These are phyloP conservation scores for Ageneiosus marmoratus DNA, from an alignment of 2,113 vertebrate genomes.

Conservation along the genomic window DNA sequence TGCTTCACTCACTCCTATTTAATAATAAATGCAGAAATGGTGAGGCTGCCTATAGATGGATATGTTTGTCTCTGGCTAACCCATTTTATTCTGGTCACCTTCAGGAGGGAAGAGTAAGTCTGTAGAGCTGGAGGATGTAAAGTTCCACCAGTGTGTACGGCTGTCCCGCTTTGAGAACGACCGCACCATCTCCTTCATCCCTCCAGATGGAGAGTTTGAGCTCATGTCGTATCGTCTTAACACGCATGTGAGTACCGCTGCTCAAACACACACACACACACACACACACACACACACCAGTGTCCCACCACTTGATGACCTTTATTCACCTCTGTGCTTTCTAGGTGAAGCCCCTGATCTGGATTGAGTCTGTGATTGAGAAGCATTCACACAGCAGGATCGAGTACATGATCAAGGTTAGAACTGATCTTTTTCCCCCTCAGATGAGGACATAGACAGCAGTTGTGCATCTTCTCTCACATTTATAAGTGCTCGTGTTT, in stretches of 20 bases:
- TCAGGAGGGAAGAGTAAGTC: slow-evolving; percentile 83
- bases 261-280: not conserved
- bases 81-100: not conserved
- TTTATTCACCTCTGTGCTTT: not conserved
- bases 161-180: slow-evolving; percentile 83
- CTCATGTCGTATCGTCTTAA: slow-evolving; percentile 84
- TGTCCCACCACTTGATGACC: not conserved
- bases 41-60: not conserved
- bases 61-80: not conserved
- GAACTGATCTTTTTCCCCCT: not conserved
- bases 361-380: slow-evolving; percentile 98
- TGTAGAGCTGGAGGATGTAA: slow-evolving; percentile 81
- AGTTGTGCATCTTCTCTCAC: not conserved
- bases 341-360: slow-evolving; percentile 96
- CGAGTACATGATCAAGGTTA: slow-evolving; percentile 98
- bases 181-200: slow-evolving; percentile 82
- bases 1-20: not conserved
- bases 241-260: slow-evolving; percentile 71
- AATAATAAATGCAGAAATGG: not conserved
- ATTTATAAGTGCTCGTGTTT: not conserved
- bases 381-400: slow-evolving; percentile 98
- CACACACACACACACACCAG: slow-evolving; percentile 1
- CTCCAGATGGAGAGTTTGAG: slow-evolving; percentile 81
- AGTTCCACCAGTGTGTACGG: slow-evolving; percentile 83
- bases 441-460: not conserved